Evolutionary conservation across 2,888 invertebrate species (phyloP), one percentile per base, ranked within the genome.

Genomic region (Dynastes maya): DNA sequence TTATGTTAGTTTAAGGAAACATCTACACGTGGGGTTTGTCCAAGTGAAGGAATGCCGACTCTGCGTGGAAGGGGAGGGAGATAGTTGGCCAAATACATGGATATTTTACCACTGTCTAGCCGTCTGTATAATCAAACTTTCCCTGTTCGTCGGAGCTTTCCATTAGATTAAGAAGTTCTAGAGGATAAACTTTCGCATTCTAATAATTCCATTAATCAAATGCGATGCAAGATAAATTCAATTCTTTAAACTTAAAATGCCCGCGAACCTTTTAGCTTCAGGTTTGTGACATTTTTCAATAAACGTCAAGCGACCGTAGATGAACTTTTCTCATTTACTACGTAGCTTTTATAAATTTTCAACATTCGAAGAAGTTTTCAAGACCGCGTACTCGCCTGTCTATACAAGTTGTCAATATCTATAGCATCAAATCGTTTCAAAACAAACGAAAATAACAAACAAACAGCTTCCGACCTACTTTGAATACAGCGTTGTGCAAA

Each of bases 331-430:
- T 55, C 68, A 22, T 68, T 68, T 68, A 22, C 22, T 22, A 55
- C 71, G 53, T 55, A 71, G 29, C 71, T 22, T 55, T 70, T 32
- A 53, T 53, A 53, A 51, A 40, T 71, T 37, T 71, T 13, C 37
- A 29, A 6, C 27, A 11, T 8, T 55, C 29, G 53, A n/a, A 55
- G 37, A 71, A 71, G 37, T 55, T 53, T 71, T 55, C 9, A 16
- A 16, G 16, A n/a, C 13, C 29, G 32, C 71, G 37, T 22, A 11
- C 16, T 37, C 55, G 16, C 55, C 55, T 32, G n/a, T 71, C 53
- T 71, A 71, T 71, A 70, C 45, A 53, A 70, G 51, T 70, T 71
- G 29, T 53, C 55, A 37, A 71, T 71, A 71, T 71, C 71, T 45
- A 8, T 45, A 9, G 45, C 45, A 45, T 1, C 2, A 8, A 11